These are phyloP conservation scores for Pseudomyrmex gracilis DNA, from an alignment of 1,140 invertebrate genomes.

Conservation along the genomic window DNA sequence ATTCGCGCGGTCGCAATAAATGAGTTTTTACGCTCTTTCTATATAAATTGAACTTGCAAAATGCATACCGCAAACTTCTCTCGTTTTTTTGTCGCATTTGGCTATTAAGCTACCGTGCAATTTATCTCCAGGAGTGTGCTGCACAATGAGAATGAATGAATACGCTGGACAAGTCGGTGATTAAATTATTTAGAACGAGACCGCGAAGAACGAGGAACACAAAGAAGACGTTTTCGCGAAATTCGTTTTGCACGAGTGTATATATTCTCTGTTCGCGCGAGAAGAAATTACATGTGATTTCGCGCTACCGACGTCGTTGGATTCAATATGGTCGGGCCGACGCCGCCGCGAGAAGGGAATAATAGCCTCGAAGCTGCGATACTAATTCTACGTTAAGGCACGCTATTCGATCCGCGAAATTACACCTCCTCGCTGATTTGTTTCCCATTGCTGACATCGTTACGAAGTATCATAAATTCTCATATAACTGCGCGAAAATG, in stretches of 20 bases:
- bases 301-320: conserved; percentile 5
- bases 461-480: conserved; percentile 24
- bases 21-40: conserved; percentile 25
- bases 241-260: conserved; percentile 6
- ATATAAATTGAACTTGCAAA: conserved; percentile 34
- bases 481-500: conserved; percentile 15
- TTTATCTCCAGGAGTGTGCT: conserved; percentile 5
- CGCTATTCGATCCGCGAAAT: conserved; percentile 31
- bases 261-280: not conserved
- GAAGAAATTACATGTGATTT: conserved; percentile 29
- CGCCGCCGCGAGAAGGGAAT: conserved; percentile 15
- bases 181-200: not conserved
- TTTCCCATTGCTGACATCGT: conserved; percentile 46
- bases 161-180: not conserved
- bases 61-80: not conserved
- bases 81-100: not conserved
- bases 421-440: conserved; percentile 19
- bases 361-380: conserved; percentile 29
- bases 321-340: conserved; percentile 25
- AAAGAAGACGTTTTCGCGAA: not conserved
- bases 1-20: conserved; percentile 36
- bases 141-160: not conserved
- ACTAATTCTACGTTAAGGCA: conserved; percentile 19
- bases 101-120: not conserved
- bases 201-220: not conserved